Conservation (phyloP, 2,113 vertebrate genomes). For the Cebus imitator region DNA sequence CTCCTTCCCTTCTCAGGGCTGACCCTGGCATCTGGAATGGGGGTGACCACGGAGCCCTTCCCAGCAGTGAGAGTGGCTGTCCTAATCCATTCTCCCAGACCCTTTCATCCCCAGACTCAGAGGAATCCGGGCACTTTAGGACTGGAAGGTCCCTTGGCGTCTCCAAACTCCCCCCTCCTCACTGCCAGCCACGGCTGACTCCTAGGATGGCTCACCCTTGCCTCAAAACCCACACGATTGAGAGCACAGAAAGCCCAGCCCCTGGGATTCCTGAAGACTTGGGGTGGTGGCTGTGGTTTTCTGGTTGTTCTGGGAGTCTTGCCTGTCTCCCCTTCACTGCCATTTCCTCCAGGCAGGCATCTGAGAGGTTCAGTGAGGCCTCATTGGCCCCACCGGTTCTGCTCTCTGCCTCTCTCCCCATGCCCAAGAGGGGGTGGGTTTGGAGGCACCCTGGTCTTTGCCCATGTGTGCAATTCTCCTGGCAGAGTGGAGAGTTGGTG, state of each 20-base stretch:
- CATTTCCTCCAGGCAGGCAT: not conserved
- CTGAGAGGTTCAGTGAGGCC: not conserved
- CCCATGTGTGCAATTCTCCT: not conserved
- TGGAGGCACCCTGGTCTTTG: not conserved
- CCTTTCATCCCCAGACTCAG: not conserved
- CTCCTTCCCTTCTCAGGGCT: not conserved
- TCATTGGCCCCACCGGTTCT: fast-evolving
- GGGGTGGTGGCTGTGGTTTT: not conserved
- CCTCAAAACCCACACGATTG: not conserved
- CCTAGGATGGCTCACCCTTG: not conserved
- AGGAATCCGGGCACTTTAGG: not conserved
- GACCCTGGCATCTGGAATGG: not conserved
- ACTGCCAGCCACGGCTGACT: not conserved
- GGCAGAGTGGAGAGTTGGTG: not conserved
- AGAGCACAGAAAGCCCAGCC: not conserved
- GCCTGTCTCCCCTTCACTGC: too few species aligned
- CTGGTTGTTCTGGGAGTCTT: not conserved
- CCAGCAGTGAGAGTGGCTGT: not conserved
- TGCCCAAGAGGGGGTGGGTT: too few species aligned
- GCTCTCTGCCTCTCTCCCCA: not conserved
- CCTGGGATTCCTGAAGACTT: not conserved
- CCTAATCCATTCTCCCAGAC: fast-evolving
- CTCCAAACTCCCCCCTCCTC: not conserved
- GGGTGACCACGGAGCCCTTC: fast-evolving
- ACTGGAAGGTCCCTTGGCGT: fast-evolving